Percentiles rank a stretch among this genome's conserved stretches.
phyloP scores from a whole-genome alignment of 1,140 invertebrate species.

The Protaetia brevitarsis region DNA sequence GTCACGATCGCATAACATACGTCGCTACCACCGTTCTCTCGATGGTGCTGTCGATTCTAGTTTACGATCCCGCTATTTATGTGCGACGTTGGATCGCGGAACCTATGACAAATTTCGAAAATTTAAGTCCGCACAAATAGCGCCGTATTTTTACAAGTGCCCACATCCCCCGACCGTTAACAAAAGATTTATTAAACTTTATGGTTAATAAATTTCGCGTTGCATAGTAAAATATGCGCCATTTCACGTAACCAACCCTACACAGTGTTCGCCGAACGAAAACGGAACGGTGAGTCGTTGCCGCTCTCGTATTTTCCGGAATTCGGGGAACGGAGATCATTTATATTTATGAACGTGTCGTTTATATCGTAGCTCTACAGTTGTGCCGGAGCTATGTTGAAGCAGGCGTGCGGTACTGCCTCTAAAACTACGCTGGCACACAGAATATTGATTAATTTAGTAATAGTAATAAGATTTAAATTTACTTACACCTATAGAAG shows the following conservation, averaged over 20 bases:
- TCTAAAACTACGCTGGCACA: too few species aligned
- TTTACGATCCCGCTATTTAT: neutral
- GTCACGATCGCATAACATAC: too few species aligned
- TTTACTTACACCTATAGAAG: too few species aligned
- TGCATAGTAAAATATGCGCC: constrained; percentile 14
- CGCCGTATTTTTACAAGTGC: constrained; percentile 12
- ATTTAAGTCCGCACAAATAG: constrained; percentile 14
- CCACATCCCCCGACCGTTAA: constrained; percentile 6
- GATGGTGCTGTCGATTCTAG: too few species aligned
- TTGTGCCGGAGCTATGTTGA: too few species aligned
- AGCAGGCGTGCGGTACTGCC: too few species aligned
- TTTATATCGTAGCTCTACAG: too few species aligned
- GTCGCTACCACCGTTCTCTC: too few species aligned
- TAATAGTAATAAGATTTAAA: too few species aligned
- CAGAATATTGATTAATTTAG: too few species aligned
- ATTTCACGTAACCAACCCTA: too few species aligned
- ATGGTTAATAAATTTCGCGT: constrained; percentile 9
- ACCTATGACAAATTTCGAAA: constrained; percentile 11
- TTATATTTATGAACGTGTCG: constrained; percentile 6
- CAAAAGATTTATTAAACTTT: constrained; percentile 17
- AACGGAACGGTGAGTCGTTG: neutral
- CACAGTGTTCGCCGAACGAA: neutral
- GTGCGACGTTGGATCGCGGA: neutral
- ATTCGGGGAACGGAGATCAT: neutral
- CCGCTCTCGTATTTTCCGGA: constrained; percentile 3